phyloP scores from a whole-genome alignment of 2,113 vertebrate species.

The Scomber japonicus region DNA sequence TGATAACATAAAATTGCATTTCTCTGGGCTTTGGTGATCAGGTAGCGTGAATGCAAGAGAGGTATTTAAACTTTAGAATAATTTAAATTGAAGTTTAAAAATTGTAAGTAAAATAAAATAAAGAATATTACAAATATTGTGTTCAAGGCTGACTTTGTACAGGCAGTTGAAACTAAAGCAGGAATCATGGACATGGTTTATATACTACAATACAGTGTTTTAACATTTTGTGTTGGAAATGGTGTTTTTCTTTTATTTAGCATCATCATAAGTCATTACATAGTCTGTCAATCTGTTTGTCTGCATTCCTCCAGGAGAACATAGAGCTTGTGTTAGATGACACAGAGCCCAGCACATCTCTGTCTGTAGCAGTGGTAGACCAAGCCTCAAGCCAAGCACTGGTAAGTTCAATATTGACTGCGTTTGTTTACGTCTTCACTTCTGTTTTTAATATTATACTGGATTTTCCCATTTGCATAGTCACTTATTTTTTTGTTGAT shows the following conservation, averaged over 20 bases:
- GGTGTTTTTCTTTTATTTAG: slow-evolving; percentile 8
- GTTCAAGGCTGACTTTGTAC: too few relatives aligned
- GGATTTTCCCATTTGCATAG: not conserved
- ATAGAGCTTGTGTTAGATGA: slow-evolving; percentile 93
- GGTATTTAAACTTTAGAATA: too few relatives aligned
- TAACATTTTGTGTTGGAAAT: not conserved
- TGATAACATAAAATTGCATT: too few relatives aligned
- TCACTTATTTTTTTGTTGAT: not conserved
- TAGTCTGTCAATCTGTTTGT: slow-evolving; percentile 32
- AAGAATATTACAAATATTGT: too few relatives aligned
- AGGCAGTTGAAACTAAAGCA: too few relatives aligned
- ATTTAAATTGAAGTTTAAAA: too few relatives aligned
- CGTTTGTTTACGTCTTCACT: slow-evolving; percentile 7
- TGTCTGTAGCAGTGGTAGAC: slow-evolving; percentile 91
- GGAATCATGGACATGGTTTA: too few relatives aligned
- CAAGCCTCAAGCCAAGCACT: slow-evolving; percentile 94
- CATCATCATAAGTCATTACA: slow-evolving; percentile 23
- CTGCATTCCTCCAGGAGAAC: slow-evolving; percentile 89
- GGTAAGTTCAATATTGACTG: slow-evolving; percentile 81
- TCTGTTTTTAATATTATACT: slow-evolving; percentile 1
- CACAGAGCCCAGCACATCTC: slow-evolving; percentile 86
- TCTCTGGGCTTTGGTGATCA: too few relatives aligned
- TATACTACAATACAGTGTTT: not conserved
- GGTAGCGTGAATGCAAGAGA: too few relatives aligned
- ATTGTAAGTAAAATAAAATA: too few relatives aligned